Percentiles rank a stretch among this genome's conserved stretches.
Conservation (phyloP, 2,888 invertebrate genomes). For the Frankliniella fusca region DNA sequence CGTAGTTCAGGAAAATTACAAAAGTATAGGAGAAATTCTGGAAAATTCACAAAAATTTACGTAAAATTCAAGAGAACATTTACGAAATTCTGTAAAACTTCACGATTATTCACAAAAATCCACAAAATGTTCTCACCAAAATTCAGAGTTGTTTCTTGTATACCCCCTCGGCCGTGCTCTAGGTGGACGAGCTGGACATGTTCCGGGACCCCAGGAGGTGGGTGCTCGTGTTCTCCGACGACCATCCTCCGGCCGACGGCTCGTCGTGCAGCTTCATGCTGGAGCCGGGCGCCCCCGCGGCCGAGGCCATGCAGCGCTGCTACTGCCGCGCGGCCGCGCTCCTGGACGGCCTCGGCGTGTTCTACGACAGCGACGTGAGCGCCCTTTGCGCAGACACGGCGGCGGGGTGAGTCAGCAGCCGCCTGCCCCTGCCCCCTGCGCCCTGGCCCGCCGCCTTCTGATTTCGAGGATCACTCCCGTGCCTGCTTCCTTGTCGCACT, state of each 20-base stretch:
- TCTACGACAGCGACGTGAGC: constrained; percentile 2
- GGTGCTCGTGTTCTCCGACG: not conserved
- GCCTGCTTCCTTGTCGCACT: too few species aligned
- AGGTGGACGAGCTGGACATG: not conserved
- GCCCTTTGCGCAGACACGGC: not conserved
- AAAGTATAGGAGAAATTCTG: too few species aligned
- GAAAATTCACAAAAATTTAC: too few species aligned
- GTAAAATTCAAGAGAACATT: too few species aligned
- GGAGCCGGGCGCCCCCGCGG: not conserved
- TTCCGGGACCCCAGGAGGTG: not conserved
- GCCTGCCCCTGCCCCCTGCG: too few species aligned
- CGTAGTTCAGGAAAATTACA: too few species aligned
- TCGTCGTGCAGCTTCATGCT: not conserved
- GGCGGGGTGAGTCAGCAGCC: not conserved
- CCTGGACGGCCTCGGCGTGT: not conserved
- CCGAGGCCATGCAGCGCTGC: not conserved
- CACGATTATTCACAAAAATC: too few species aligned
- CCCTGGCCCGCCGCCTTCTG: too few species aligned
- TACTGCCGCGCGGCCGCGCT: not conserved
- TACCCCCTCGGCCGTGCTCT: not conserved
- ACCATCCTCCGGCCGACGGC: not conserved
- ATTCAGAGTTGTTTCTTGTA: too few species aligned
- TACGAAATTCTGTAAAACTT: too few species aligned
- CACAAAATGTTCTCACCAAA: too few species aligned
- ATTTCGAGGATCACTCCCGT: too few species aligned